phyloP scores from a whole-genome alignment of 1,140 invertebrate genomes.

The Odontomachus brunneus region DNA sequence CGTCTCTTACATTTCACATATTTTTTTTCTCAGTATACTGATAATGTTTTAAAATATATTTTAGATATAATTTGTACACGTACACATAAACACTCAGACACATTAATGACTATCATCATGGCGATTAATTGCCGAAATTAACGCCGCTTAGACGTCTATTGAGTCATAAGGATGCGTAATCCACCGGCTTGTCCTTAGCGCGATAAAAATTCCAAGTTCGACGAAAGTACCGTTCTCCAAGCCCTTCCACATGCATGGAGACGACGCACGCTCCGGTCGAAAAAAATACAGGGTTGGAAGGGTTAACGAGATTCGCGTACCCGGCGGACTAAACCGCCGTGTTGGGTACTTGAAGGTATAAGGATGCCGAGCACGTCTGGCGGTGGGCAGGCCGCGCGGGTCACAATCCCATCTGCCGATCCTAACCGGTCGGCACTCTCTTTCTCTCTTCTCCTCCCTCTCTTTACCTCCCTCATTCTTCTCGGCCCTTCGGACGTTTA shows the following conservation, averaged over 20 bases:
- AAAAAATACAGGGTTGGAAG: neutral
- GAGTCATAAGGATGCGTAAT: too few species aligned
- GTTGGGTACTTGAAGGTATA: slow-evolving; percentile 67
- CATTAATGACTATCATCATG: too few species aligned
- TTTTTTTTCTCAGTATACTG: too few species aligned
- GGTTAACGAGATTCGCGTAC: slow-evolving; percentile 20
- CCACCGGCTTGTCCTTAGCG: too few species aligned
- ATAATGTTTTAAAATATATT: too few species aligned
- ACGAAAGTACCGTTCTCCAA: too few species aligned
- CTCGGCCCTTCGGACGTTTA: slow-evolving; percentile 77
- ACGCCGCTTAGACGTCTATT: too few species aligned
- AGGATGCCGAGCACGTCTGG: slow-evolving; percentile 80
- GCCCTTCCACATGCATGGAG: neutral
- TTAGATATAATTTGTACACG: too few species aligned
- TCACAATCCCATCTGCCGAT: slow-evolving; percentile 84
- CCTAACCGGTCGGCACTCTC: slow-evolving; percentile 73
- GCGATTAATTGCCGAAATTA: too few species aligned
- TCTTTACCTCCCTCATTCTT: slow-evolving; percentile 46
- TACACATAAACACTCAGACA: too few species aligned
- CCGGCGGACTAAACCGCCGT: slow-evolving; percentile 10
- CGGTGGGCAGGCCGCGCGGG: slow-evolving; percentile 79
- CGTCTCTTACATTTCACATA: too few species aligned
- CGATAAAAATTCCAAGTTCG: too few species aligned
- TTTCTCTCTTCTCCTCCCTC: slow-evolving; percentile 59
- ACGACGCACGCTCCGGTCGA: neutral